Percentiles rank a stretch among this genome's conserved stretches.
Evolutionary conservation across 2,113 vertebrate species (phyloP).

Genomic region (Vidua chalybeata): DNA sequence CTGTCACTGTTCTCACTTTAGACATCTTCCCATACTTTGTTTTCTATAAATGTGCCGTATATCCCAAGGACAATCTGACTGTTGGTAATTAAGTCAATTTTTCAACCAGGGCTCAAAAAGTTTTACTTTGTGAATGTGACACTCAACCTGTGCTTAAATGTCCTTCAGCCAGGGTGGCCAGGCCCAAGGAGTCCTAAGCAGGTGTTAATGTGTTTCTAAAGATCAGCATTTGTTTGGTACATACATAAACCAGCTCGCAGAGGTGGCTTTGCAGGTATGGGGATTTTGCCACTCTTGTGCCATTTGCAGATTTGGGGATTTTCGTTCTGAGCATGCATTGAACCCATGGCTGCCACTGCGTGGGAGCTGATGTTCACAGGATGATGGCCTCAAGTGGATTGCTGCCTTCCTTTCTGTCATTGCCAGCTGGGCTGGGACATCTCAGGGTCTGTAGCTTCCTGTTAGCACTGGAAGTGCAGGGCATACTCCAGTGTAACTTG

Average conservation of each 20-base stretch:
- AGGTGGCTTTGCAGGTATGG: neutral
- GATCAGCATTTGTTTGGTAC: fast-evolving
- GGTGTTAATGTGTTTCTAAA: neutral
- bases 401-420: neutral
- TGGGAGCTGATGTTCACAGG: neutral
- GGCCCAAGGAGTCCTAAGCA: neutral
- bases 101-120: neutral
- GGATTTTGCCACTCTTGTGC: neutral
- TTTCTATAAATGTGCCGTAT: neutral
- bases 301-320: neutral
- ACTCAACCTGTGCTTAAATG: neutral
- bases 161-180: neutral
- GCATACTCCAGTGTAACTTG: fast-evolving
- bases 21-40: neutral
- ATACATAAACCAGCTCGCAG: neutral
- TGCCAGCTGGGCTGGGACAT: neutral
- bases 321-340: neutral
- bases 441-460: neutral
- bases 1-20: neutral
- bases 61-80: neutral
- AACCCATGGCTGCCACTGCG: fast-evolving
- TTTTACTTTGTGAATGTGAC: neutral
- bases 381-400: neutral
- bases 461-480: neutral
- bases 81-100: neutral